A percentile compares a stretch with the other conserved stretches of the same genome.
phyloP scores from a whole-genome alignment of 2,797 vertebrate genomes.

The Heterohyrax brucei region DNA sequence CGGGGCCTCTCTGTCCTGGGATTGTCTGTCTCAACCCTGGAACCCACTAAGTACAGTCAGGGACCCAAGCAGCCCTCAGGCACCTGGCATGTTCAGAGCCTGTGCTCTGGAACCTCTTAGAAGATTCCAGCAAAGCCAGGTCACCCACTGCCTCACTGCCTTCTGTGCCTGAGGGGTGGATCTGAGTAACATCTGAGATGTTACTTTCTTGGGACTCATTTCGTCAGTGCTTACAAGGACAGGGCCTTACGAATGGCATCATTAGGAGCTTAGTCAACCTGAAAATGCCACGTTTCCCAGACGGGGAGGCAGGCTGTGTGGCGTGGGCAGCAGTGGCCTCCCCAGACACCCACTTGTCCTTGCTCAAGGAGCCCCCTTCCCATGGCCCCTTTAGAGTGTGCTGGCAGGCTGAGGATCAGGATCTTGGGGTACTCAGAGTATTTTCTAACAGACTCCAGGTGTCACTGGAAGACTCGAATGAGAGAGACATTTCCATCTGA shows the following conservation, averaged over 20 bases:
- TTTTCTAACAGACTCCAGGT: background rate
- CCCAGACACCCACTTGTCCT: background rate
- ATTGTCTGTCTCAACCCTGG: background rate
- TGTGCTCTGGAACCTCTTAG: background rate
- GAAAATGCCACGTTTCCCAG: conserved; percentile 80
- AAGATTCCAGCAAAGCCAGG: background rate
- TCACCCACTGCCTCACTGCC: too few relatives aligned
- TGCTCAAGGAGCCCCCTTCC: background rate
- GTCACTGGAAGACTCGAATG: background rate
- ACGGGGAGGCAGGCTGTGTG: conserved; percentile 41
- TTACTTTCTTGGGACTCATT: conserved; percentile 22
- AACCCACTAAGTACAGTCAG: background rate
- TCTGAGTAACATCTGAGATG: background rate
- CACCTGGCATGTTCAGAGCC: background rate
- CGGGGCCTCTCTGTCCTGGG: background rate
- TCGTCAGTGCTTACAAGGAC: conserved; percentile 82
- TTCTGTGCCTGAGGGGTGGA: background rate
- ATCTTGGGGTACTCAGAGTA: background rate
- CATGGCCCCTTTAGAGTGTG: background rate
- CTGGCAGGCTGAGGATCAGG: background rate
- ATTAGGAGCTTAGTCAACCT: conserved; percentile 35
- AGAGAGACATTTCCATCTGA: conserved; percentile 73
- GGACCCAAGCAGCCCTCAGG: background rate
- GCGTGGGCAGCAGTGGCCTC: background rate
- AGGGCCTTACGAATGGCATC: background rate